A percentile compares a stretch with the other conserved stretches of the same genome.
Conservation (phyloP, 2,888 invertebrate species). For the Rugalucina vietnamica region DNA sequence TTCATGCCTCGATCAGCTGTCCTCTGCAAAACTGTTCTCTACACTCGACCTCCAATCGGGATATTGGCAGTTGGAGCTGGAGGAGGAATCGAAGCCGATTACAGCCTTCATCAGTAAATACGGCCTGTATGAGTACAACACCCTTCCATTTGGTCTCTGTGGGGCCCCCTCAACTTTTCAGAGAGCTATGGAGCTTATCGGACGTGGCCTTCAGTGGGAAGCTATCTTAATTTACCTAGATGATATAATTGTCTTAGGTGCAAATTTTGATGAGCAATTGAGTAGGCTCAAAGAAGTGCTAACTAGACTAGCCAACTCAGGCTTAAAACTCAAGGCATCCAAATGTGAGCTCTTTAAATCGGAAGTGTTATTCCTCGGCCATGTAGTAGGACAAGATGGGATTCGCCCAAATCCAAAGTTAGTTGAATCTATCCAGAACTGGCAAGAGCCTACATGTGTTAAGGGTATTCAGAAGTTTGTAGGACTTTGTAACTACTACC, state of each 20-base stretch:
- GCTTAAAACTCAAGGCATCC: too few relatives aligned
- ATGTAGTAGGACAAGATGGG: too few relatives aligned
- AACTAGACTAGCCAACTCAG: too few relatives aligned
- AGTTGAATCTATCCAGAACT: too few relatives aligned
- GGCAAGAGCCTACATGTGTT: too few relatives aligned
- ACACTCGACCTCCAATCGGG: slow-evolving; percentile 3
- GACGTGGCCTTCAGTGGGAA: slow-evolving; percentile 37
- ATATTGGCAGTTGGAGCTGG: slow-evolving; percentile 25
- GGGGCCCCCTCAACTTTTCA: slow-evolving; percentile 47
- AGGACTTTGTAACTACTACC: too few relatives aligned
- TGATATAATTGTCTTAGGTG: slow-evolving; percentile 21
- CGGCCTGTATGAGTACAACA: slow-evolving; percentile 45
- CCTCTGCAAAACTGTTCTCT: neutral
- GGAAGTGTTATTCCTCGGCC: too few relatives aligned
- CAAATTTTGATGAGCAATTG: slow-evolving; percentile 27
- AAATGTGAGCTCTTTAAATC: too few relatives aligned
- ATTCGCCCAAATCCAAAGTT: too few relatives aligned
- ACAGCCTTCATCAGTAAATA: slow-evolving; percentile 32
- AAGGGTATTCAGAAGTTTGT: too few relatives aligned
- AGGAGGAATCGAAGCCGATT: neutral
- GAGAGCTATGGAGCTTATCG: slow-evolving; percentile 43
- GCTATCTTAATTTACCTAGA: slow-evolving; percentile 32
- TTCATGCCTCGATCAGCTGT: neutral
- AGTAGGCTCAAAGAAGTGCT: too few relatives aligned
- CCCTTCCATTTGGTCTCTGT: slow-evolving; percentile 49